phyloP scores from a whole-genome alignment of 2,888 invertebrate species.

The Drosophila niveifrons region DNA sequence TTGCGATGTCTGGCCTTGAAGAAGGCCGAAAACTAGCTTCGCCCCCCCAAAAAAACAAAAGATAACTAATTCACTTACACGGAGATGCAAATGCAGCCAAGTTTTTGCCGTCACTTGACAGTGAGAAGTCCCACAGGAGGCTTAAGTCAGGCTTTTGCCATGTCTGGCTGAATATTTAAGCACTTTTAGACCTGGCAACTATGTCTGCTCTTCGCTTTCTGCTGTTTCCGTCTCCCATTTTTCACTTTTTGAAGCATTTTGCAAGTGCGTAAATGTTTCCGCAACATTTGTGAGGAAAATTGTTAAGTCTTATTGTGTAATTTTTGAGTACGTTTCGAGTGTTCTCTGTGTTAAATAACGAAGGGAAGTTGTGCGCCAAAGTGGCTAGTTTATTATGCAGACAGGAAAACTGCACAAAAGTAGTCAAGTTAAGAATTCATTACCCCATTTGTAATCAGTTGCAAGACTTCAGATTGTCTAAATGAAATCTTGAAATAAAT shows the following conservation, averaged over 20 bases:
- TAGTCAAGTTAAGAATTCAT: neutral
- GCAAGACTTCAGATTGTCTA: neutral
- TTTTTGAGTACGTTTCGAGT: constrained; percentile 10
- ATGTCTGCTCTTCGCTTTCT: neutral
- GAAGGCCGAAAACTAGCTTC: neutral
- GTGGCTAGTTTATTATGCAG: constrained; percentile 13
- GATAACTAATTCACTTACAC: constrained; percentile 42
- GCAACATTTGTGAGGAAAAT: constrained; percentile 13
- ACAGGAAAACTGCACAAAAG: neutral
- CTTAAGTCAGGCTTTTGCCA: constrained; percentile 7
- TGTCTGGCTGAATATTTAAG: constrained; percentile 12
- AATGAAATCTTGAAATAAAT: neutral
- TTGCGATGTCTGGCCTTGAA: constrained; percentile 22
- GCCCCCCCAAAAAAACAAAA: constrained; percentile 14
- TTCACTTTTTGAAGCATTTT: neutral
- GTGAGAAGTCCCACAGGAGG: constrained; percentile 14
- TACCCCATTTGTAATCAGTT: neutral
- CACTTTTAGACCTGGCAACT: constrained; percentile 17
- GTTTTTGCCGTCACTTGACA: constrained; percentile 15
- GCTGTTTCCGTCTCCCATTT: neutral
- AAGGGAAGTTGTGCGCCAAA: neutral
- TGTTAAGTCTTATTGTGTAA: constrained; percentile 20
- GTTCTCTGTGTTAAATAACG: neutral
- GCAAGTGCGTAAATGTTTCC: neutral
- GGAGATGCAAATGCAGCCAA: constrained; percentile 60